Evolutionary conservation across 2,888 invertebrate species (phyloP), one percentile per base, ranked within the genome.

Genomic region (Polylopha cassiicola): DNA sequence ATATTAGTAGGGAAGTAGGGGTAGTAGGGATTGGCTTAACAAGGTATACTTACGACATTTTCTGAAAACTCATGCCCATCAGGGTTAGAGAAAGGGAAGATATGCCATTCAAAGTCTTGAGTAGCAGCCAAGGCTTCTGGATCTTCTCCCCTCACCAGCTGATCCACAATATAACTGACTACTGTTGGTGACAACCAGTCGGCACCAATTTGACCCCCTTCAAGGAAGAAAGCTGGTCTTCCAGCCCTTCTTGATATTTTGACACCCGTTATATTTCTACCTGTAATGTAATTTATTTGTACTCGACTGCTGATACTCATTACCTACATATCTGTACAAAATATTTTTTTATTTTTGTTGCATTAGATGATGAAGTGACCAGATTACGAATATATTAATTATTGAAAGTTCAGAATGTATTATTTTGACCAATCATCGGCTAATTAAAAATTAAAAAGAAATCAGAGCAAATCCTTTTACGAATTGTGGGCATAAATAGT

Each of bases 141-240:
- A 14, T 88, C 74, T 0, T 78, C 65, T 18, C 89, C 90, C 38
- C 79, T 86, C 6, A 91, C 66, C 2, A 92, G 64, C 57, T 91
- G 87, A 46, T 90, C 87, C 3, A 88, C 65, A 1, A 92, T 71
- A 51, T 89, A 92, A 0, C 90, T 88, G 0, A 89, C 67, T 0
- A 89, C 84, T 0, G 91, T 90, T 0, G 92, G 89, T 0, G 89
- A 87, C 3, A 92, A 85, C 92, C 92, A 95, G 69, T 95, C 95
- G 27, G 94, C 88, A 0, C 89, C 92, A 44, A 93, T 88, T 53
- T 92, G 91, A 22, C 89, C 89, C 17, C 73, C 81, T 56, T 79
- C 74, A 0, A 86, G 53, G 21, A 82, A 58, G 23, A 85, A 67
- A 0, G 61, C 69, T 1, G 65, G 65, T 1, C 48, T 59, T 6